Conservation (phyloP, 2,113 vertebrate genomes). For the Suncus etruscus region DNA sequence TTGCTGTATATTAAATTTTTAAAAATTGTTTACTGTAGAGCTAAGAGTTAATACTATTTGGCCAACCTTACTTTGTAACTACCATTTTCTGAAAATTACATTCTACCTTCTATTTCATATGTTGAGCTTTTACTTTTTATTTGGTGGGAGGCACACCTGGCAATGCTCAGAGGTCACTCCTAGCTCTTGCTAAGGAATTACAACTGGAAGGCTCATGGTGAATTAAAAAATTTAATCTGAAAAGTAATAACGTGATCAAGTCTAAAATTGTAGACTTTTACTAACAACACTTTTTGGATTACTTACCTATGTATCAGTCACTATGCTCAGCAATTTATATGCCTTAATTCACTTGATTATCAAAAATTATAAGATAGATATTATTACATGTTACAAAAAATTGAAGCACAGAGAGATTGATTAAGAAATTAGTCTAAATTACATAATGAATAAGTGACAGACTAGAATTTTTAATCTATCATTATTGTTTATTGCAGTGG, state of each 20-base stretch:
- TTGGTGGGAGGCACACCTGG: no score
- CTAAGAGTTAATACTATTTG: neutral
- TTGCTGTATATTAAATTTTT: neutral
- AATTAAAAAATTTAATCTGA: constrained; percentile 42
- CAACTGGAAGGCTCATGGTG: no score
- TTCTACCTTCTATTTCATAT: neutral
- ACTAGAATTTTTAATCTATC: neutral
- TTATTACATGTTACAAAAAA: constrained; percentile 14
- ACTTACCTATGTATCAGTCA: neutral
- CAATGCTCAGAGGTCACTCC: no score
- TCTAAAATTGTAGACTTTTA: neutral
- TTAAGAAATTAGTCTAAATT: constrained; percentile 5
- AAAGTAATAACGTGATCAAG: constrained; percentile 32
- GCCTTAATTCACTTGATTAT: constrained; percentile 16
- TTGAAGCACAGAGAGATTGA: neutral
- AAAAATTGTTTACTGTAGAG: neutral
- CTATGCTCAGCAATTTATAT: neutral
- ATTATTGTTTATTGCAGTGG: neutral
- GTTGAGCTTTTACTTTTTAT: no score
- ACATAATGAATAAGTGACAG: constrained; percentile 35
- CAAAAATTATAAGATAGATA: neutral
- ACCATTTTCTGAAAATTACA: neutral
- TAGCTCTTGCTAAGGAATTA: no score
- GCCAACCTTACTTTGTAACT: neutral
- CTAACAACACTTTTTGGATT: neutral